Evolutionary conservation across 2,888 invertebrate genomes (phyloP).

Genomic region (Abrostola tripartita): DNA sequence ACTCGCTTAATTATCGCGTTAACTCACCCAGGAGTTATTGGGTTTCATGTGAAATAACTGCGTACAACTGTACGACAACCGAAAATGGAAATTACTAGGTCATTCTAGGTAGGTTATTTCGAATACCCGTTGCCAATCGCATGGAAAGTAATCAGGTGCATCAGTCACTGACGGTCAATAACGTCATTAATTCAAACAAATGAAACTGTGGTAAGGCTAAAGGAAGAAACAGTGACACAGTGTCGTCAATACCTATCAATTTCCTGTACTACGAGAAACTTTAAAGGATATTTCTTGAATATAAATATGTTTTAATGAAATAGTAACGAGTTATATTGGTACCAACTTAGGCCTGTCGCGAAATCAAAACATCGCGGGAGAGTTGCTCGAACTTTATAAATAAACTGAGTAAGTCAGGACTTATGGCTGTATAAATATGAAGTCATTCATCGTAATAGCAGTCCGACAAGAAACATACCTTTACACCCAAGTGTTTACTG

Average conservation of each 20-base stretch:
- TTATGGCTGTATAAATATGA: constrained; percentile 61
- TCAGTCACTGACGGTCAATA: constrained; percentile 8
- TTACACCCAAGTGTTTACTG: constrained; percentile 50
- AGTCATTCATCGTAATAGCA: constrained; percentile 68
- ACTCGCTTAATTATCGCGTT: constrained; percentile 52
- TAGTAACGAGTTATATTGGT: constrained; percentile 35
- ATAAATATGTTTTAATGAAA: constrained; percentile 28
- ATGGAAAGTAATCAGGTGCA: constrained; percentile 22
- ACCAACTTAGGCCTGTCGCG: constrained; percentile 60
- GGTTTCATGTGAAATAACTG: constrained; percentile 42
- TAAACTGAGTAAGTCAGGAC: constrained; percentile 60
- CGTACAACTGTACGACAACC: constrained; percentile 11
- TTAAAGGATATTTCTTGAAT: constrained; percentile 29
- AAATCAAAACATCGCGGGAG: constrained; percentile 80
- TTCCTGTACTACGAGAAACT: constrained; percentile 21
- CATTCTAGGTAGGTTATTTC: constrained; percentile 17
- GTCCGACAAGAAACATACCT: constrained; percentile 30
- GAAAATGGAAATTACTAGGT: constrained; percentile 22
- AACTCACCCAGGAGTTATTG: constrained; percentile 32
- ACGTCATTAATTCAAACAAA: constrained; percentile 29
- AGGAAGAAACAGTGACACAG: constrained; percentile 11
- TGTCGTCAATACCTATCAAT: constrained; percentile 29
- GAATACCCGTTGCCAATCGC: constrained; percentile 17
- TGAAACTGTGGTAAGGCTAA: constrained; percentile 13
- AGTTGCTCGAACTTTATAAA: constrained; percentile 69